phyloP scores from a whole-genome alignment of 1,140 invertebrate genomes.

The Ceratosolen fusciceps region DNA sequence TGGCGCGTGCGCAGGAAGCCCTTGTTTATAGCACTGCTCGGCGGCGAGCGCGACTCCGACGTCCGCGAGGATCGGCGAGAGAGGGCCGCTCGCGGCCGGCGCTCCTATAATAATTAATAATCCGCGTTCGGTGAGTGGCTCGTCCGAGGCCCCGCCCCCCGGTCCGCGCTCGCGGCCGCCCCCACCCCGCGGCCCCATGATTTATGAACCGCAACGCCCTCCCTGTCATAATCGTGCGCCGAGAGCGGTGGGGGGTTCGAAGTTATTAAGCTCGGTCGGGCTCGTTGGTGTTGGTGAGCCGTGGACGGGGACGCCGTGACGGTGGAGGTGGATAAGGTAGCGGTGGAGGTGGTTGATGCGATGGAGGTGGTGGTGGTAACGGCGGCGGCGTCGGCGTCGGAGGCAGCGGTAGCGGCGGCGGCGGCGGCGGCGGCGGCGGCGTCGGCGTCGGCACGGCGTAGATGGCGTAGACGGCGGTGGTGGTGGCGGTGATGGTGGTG shows the following conservation, averaged over 20 bases:
- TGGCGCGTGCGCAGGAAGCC: neutral
- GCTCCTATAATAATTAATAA: slow-evolving; percentile 71
- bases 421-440: no score
- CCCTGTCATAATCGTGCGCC: slow-evolving; percentile 67
- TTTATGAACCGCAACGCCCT: slow-evolving; percentile 72
- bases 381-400: no score
- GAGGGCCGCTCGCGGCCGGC: neutral
- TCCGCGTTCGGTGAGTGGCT: slow-evolving; percentile 67
- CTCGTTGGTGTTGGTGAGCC: no score
- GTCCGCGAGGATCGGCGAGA: neutral
- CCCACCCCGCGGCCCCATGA: slow-evolving; percentile 58
- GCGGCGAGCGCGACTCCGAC: neutral
- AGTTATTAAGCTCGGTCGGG: no score
- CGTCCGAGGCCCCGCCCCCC: slow-evolving; percentile 60
- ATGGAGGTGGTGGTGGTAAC: no score
- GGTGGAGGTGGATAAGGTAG: no score
- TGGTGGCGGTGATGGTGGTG: no score
- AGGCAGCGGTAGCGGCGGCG: no score
- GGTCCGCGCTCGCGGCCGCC: slow-evolving; percentile 63
- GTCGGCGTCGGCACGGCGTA: no score
- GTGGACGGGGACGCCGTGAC: no score
- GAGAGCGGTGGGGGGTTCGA: neutral
- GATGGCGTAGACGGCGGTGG: no score
- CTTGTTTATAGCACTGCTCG: neutral
- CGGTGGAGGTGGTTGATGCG: no score